phyloP scores from a whole-genome alignment of 2,113 vertebrate species.

The Megaleporinus macrocephalus region DNA sequence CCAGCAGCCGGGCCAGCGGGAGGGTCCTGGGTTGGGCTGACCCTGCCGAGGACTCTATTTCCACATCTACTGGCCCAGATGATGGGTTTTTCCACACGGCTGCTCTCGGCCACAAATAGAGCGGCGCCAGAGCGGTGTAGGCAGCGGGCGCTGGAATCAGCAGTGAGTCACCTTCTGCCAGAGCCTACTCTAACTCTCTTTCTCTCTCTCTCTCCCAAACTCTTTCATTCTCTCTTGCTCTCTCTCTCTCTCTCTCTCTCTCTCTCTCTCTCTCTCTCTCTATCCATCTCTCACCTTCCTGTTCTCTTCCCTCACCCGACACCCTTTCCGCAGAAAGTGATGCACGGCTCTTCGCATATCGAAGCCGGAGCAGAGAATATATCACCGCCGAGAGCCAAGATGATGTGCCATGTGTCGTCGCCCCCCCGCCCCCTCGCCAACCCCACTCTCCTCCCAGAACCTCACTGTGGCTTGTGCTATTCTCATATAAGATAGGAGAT shows the following conservation, averaged over 20 bases:
- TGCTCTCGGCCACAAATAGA: constrained; percentile 78
- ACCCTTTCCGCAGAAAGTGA: constrained; percentile 17
- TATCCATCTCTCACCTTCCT: constrained; percentile 8
- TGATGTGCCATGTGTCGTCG: neutral
- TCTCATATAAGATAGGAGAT: constrained; percentile 23
- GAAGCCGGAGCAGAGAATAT: neutral
- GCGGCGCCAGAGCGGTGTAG: constrained; percentile 63
- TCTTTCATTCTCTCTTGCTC: constrained; percentile 33
- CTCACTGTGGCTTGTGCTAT: neutral
- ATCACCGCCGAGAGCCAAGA: neutral
- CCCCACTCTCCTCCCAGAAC: neutral
- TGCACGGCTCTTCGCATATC: neutral
- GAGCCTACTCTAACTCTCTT: constrained; percentile 14
- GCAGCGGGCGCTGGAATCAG: constrained; percentile 40
- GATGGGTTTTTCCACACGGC: constrained; percentile 83
- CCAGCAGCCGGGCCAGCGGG: constrained; percentile 60
- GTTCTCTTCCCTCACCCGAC: neutral
- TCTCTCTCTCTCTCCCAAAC: constrained; percentile 1
- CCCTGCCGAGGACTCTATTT: constrained; percentile 79
- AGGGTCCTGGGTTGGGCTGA: constrained; percentile 67
- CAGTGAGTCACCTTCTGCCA: constrained; percentile 56
- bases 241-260: constrained; percentile 18
- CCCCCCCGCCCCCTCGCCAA: neutral
- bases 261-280: constrained; percentile 21
- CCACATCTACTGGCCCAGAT: constrained; percentile 83